Evolutionary conservation across 2,888 invertebrate species (phyloP), one percentile per base, ranked within the genome.

Genomic region (Autographa gamma): DNA sequence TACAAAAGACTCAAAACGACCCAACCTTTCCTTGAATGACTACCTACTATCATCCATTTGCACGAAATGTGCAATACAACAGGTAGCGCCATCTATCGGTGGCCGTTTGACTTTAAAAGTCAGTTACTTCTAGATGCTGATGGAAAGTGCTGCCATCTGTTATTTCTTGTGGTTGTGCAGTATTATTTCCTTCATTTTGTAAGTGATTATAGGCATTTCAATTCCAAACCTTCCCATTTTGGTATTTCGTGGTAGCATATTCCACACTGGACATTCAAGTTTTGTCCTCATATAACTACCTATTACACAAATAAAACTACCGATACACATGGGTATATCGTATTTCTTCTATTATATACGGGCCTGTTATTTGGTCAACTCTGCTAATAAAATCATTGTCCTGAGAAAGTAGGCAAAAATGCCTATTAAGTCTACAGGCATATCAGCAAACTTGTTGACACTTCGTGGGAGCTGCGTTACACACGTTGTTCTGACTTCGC

Each of bases 1-100:
- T 14, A 56, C 1, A 14, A 31, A 64, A 48, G 58, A 70, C 65
- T 18, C 32, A 60, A 32, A 61, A 58, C 79, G 64, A n/a, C n/a
- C 48, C n/a, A n/a, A n/a, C 48, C 48, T 48, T 16, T 6, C 16
- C 48, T 48, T 16, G 7, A 48, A 48, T 48, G 38, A 11, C 1
- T n/a, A 43, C 48, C 1, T n/a, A 43, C 48, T 2, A 48, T 7
- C 7, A 18, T 25, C 9, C 11, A 9, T 25, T 19, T 18, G 19
- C 5, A 19, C 4, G 6, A 54, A 54, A 9, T 13, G 19, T 19
- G 48, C 13, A 19, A 56, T 13, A 9, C 4, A 56, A 25, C 25
- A 18, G 11, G 19, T 25, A 25, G 19, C 54, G 54, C 19, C 54
- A 56, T 25, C 54, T 56, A 56, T 56, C 13, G 54, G 25, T 5